Evolutionary conservation across 92 coral and sea anemone species (phyloP).

Genomic region (Paragorgia papillata): DNA sequence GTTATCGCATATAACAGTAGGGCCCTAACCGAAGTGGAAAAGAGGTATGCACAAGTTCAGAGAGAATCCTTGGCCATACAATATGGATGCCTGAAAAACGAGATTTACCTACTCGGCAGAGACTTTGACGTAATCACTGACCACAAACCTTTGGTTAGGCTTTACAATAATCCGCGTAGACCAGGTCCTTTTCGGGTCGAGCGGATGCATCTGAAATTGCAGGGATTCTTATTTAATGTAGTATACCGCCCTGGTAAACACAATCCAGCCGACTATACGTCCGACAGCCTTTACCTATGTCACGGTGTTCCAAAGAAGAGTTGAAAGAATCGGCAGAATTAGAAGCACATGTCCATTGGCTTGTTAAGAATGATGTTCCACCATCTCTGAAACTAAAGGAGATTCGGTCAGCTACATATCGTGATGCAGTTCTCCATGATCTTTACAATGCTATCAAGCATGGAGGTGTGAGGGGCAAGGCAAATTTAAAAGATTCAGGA

Average conservation of each 20-base stretch:
- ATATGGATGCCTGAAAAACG: slow-evolving; percentile 37
- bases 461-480: too few species aligned
- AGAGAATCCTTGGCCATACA: slow-evolving; percentile 25
- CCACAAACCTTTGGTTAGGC: slow-evolving; percentile 26
- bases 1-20: background rate
- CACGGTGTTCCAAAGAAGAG: slow-evolving; percentile 2
- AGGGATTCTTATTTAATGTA: slow-evolving; percentile 24
- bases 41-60: background rate
- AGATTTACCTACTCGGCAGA: slow-evolving; percentile 20
- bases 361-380: slow-evolving; percentile 14
- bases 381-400: too few species aligned
- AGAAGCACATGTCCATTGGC: slow-evolving; percentile 25
- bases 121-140: slow-evolving; percentile 22
- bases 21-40: background rate
- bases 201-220: slow-evolving; percentile 27
- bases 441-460: too few species aligned
- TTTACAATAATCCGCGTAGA: slow-evolving; percentile 20
- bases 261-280: slow-evolving; percentile 31
- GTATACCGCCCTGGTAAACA: slow-evolving; percentile 15
- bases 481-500: too few species aligned
- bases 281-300: slow-evolving; percentile 26
- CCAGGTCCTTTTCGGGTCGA: slow-evolving; percentile 43
- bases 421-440: too few species aligned
- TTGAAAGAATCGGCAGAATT: slow-evolving; percentile 18
- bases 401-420: too few species aligned